These are phyloP conservation scores for Aradus depressus DNA, from an alignment of 2,888 invertebrate species.

Conservation along the genomic window DNA sequence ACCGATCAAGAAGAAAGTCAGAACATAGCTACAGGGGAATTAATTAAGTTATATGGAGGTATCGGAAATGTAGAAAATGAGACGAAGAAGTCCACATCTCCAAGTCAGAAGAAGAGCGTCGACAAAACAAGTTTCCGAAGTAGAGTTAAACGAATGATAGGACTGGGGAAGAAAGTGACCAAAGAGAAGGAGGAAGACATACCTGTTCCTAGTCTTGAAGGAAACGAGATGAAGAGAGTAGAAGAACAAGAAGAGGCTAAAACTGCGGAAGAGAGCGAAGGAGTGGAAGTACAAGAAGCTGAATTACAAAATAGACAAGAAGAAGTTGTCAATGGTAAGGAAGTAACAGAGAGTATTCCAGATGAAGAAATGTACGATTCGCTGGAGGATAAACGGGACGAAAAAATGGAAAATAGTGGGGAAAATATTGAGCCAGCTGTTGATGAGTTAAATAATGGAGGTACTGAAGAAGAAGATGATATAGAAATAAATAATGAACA, in stretches of 20 bases:
- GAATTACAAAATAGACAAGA: neutral
- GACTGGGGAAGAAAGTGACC: neutral
- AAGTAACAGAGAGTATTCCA: slow-evolving; percentile 25
- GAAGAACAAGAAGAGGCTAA: neutral
- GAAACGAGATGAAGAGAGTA: neutral
- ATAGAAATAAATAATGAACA: no score
- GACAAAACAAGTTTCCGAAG: neutral
- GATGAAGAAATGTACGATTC: slow-evolving; percentile 25
- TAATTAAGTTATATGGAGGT: no score
- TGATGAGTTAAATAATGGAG: slow-evolving; percentile 19
- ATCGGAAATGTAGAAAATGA: neutral
- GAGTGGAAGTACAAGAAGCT: neutral
- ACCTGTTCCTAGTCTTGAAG: neutral
- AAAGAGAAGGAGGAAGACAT: neutral
- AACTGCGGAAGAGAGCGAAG: slow-evolving; percentile 21
- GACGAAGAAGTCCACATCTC: neutral
- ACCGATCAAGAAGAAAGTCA: neutral
- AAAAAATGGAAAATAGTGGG: slow-evolving; percentile 15
- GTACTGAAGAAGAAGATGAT: slow-evolving; percentile 21
- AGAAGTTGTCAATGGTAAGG: slow-evolving; percentile 26
- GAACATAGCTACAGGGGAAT: no score
- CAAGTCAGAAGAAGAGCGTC: no score
- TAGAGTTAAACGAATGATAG: slow-evolving; percentile 3
- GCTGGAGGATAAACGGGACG: slow-evolving; percentile 2
- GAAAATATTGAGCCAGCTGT: slow-evolving; percentile 22